Conservation (phyloP, 35 echinoderm and acorn worm genomes). For the Lytechinus variegatus region DNA sequence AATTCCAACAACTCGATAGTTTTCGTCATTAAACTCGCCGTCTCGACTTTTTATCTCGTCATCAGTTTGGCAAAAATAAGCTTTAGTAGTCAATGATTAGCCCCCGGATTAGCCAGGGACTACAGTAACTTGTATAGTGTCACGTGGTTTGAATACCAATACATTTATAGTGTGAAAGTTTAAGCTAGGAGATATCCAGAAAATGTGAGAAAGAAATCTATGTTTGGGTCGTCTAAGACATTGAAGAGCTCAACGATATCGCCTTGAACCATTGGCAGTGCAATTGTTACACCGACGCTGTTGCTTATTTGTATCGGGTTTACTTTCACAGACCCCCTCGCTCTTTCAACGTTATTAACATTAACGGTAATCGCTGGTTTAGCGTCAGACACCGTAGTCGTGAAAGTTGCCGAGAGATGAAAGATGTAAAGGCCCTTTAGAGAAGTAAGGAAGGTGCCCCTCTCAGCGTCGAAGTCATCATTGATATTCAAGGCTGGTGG, state of each 20-base stretch:
- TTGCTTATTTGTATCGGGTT: neutral
- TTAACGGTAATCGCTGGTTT: neutral
- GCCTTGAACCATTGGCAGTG: neutral
- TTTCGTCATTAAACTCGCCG: too few relatives aligned
- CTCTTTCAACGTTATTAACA: neutral
- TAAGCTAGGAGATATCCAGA: neutral
- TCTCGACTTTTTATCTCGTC: too few relatives aligned
- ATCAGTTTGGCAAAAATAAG: too few relatives aligned
- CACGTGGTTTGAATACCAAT: too few relatives aligned
- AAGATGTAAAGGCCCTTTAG: constrained; percentile 15
- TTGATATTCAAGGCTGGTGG: neutral
- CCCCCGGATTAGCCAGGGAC: too few relatives aligned
- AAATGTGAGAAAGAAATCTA: neutral
- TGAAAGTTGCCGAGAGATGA: constrained; percentile 17
- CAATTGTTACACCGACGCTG: neutral
- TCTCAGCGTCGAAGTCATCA: neutral
- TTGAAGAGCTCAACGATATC: neutral
- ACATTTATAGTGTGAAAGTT: neutral
- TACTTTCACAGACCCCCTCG: neutral
- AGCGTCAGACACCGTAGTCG: neutral
- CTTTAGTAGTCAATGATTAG: too few relatives aligned
- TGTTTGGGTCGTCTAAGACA: neutral
- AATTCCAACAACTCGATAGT: too few relatives aligned
- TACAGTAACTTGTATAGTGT: too few relatives aligned
- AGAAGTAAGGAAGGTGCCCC: neutral